These are phyloP conservation scores for Odontocerum albicorne DNA, from an alignment of 2,888 invertebrate genomes.

Conservation along the genomic window DNA sequence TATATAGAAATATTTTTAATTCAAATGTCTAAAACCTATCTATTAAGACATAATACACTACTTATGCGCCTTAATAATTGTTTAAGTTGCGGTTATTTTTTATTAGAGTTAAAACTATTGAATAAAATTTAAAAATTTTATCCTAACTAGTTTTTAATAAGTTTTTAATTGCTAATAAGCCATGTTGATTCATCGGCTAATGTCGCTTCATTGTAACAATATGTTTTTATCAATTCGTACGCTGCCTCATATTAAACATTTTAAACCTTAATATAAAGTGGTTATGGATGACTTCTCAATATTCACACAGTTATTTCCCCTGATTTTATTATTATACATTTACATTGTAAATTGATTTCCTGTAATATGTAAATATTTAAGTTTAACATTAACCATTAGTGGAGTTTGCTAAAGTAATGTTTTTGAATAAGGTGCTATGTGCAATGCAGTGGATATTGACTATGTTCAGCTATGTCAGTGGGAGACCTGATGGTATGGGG, in stretches of 20 bases:
- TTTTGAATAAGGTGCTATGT: constrained; percentile 18
- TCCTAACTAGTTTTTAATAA: constrained; percentile 22
- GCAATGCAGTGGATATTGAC: background rate
- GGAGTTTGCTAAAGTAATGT: constrained; percentile 10
- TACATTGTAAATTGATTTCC: constrained; percentile 29
- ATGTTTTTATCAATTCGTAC: constrained; percentile 11
- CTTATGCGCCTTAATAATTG: constrained; percentile 35
- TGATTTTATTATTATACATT: constrained; percentile 22
- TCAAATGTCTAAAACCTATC: constrained; percentile 32
- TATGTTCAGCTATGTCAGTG: no score
- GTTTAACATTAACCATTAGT: constrained; percentile 7
- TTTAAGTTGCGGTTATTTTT: constrained; percentile 32
- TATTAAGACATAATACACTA: constrained; percentile 30
- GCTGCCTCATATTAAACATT: constrained; percentile 22
- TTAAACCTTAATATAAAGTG: constrained; percentile 16
- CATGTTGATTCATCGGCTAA: constrained; percentile 1
- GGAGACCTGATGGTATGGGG: no score
- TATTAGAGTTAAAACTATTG: constrained; percentile 29
- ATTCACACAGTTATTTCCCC: constrained; percentile 22
- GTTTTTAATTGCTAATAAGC: constrained; percentile 20
- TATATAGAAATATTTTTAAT: constrained; percentile 34
- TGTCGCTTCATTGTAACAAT: constrained; percentile 18
- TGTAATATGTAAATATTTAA: constrained; percentile 20
- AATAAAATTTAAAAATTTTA: constrained; percentile 23
- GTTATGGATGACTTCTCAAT: constrained; percentile 23